These are phyloP conservation scores for Dolichoris vasculosae DNA, from an alignment of 1,140 invertebrate species.

Conservation along the genomic window DNA sequence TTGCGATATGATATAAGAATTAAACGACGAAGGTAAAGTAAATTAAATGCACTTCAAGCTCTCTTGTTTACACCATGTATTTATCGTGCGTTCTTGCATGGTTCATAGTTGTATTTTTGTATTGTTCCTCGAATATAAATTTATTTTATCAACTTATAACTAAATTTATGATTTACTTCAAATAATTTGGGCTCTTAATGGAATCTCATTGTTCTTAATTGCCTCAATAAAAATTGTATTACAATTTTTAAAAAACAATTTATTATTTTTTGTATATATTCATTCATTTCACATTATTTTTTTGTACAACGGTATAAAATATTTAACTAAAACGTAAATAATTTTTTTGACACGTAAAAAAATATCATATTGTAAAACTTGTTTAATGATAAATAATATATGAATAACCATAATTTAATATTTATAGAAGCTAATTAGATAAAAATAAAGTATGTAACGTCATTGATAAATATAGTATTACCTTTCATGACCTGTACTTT, in stretches of 20 bases:
- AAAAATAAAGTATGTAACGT: background rate
- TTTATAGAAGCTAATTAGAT: background rate
- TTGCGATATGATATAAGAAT: background rate
- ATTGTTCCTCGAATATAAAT: background rate
- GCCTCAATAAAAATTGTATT: background rate
- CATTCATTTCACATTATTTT: background rate
- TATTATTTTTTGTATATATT: background rate
- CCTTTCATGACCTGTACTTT: background rate
- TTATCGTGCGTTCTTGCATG: background rate
- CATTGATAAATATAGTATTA: background rate
- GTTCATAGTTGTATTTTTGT: background rate
- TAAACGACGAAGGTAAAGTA: slow-evolving; percentile 17
- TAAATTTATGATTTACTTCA: background rate
- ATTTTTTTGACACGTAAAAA: background rate
- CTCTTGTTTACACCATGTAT: slow-evolving; percentile 11
- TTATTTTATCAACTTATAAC: background rate
- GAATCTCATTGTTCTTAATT: background rate
- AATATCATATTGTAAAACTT: background rate
- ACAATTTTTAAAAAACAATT: background rate
- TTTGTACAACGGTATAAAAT: background rate
- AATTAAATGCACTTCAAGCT: slow-evolving; percentile 36
- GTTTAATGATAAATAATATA: background rate
- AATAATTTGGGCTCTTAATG: background rate
- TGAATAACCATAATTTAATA: slow-evolving; percentile 1
- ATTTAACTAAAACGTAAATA: background rate